Evolutionary conservation across 2,113 vertebrate species (phyloP), one percentile per base, ranked within the genome.

Genomic region (Paramisgurnus dabryanus): DNA sequence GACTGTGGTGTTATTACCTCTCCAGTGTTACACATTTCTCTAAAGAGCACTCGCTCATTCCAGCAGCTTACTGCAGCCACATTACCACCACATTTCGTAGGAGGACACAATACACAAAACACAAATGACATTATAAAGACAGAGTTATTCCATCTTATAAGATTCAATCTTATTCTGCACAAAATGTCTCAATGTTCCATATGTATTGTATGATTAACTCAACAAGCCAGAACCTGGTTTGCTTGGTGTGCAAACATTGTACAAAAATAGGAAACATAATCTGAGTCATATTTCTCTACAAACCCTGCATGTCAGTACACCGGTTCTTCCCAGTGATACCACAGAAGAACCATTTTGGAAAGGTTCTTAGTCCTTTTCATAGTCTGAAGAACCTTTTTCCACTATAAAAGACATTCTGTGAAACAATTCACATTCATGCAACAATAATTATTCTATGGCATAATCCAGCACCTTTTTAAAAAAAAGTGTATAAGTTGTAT

Each of bases 121-220:
- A 55, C 66, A 82, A 79, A 69, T 47, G 57, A 66, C 67, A 69
- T 81, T 55, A 81, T 70, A 68, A 77, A 71, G 55, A 84, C 49
- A n/a, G 68, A 80, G 72, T 72, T 34, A 34, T 34, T 34, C 27
- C 27, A 34, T 34, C 27, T 34, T 34, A 34, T 34, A 22, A 22
- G 22, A 49, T 68, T 47, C 27, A 40, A 61, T 67, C 74, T 58
- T 61, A 34, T 64, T 41, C 43, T 27, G 49, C 15, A 15, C n/a
- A 11, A 47, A 66, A 79, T 18, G 34, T 22, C 45, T 41, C 17
- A 3, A 9, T 55, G 47, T 58, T 27, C 11, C 61, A 34, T 2
- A 34, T 34, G 27, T 34, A 34, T 7, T 27, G 57, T 50, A 67
- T 58, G 39, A 74, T 85, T 73, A 34, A 78, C 57, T 65, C 22